Conservation (phyloP, 1,140 invertebrate genomes). For the Elymnias hypermnestra region DNA sequence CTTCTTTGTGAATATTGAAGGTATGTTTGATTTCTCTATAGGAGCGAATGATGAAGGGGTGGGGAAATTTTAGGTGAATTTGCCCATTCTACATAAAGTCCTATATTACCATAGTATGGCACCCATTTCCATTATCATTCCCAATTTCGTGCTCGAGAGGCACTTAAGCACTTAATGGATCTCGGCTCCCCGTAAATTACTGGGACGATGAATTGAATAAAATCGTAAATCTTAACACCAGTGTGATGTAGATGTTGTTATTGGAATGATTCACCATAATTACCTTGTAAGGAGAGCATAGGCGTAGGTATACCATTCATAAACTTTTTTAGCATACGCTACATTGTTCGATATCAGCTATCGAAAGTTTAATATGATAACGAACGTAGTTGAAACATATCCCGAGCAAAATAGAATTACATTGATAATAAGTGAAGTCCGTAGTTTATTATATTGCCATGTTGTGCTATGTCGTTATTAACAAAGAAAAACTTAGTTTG, state of each 20-base stretch:
- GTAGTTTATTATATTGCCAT: too few relatives aligned
- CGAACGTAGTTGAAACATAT: too few relatives aligned
- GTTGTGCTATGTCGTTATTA: too few relatives aligned
- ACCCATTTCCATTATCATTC: slow-evolving; percentile 70
- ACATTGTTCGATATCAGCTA: too few relatives aligned
- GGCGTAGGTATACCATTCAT: not conserved
- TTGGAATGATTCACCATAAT: slow-evolving; percentile 51
- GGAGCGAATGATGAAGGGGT: not conserved
- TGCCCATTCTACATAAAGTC: slow-evolving; percentile 1
- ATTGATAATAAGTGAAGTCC: too few relatives aligned
- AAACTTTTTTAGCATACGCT: too few relatives aligned
- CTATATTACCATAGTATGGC: slow-evolving; percentile 66
- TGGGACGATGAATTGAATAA: slow-evolving; percentile 67
- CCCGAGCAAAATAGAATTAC: too few relatives aligned
- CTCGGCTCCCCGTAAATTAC: slow-evolving; percentile 63
- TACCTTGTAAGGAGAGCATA: slow-evolving; percentile 18
- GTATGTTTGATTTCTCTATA: not conserved
- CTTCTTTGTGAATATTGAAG: too few relatives aligned
- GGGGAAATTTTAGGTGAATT: not conserved
- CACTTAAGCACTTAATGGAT: slow-evolving; percentile 70
- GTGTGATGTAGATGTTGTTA: slow-evolving; percentile 44
- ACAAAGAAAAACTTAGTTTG: too few relatives aligned
- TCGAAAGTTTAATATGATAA: too few relatives aligned
- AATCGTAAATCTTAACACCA: slow-evolving; percentile 68
- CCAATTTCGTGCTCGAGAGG: slow-evolving; percentile 66